phyloP scores from a whole-genome alignment of 2,888 invertebrate species.

The Saturnia japonica region DNA sequence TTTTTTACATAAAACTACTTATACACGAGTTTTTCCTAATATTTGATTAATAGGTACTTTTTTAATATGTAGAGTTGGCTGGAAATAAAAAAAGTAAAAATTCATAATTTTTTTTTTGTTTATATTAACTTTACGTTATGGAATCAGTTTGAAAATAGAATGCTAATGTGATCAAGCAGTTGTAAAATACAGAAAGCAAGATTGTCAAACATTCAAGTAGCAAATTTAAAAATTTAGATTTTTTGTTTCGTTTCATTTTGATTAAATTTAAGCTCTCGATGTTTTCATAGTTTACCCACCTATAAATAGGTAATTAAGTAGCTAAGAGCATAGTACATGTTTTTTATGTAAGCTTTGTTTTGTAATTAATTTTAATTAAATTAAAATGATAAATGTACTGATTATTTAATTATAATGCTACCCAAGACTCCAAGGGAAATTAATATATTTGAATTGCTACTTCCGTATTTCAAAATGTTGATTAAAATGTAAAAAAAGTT shows the following conservation, averaged over 20 bases:
- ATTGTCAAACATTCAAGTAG: neutral
- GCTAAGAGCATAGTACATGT: conserved; percentile 9
- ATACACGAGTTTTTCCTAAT: neutral
- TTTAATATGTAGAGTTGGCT: neutral
- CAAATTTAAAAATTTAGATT: neutral
- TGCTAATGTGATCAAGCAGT: neutral
- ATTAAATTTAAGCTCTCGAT: neutral
- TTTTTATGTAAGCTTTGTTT: conserved; percentile 15
- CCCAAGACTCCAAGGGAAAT: no score
- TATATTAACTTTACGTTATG: neutral
- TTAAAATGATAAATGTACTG: neutral
- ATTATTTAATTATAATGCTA: neutral
- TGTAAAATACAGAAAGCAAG: neutral
- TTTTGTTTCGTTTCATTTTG: neutral
- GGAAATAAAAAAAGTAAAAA: neutral
- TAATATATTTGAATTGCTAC: no score
- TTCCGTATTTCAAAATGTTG: no score
- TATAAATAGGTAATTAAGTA: neutral
- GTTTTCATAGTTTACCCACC: conserved; percentile 21
- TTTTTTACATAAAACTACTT: neutral
- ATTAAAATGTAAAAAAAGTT: no score
- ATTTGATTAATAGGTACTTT: neutral
- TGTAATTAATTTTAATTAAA: conserved; percentile 18
- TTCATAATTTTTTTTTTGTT: neutral
- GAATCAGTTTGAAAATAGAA: neutral